phyloP scores from a whole-genome alignment of 1,140 invertebrate species.

The Prorops nasuta region DNA sequence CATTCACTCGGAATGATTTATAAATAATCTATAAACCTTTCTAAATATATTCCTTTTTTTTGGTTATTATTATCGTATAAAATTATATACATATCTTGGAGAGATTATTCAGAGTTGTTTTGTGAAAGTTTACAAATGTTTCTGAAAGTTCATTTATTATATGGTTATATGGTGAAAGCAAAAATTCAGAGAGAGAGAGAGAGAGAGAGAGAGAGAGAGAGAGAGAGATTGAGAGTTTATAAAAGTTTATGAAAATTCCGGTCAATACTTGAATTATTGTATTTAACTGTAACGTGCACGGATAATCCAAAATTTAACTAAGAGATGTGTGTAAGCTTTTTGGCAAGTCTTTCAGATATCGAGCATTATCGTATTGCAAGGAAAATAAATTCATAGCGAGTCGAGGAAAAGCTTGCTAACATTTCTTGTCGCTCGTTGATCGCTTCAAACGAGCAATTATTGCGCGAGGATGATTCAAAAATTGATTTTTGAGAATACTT shows the following conservation, averaged over 20 bases:
- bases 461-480: no score
- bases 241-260: neutral
- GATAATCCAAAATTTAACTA: no score
- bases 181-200: neutral
- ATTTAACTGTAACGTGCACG: no score
- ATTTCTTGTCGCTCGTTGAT: no score
- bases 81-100: neutral
- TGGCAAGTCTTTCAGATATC: no score
- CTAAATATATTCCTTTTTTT: neutral
- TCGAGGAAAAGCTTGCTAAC: no score
- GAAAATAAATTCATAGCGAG: no score
- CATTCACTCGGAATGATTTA: neutral
- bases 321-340: no score
- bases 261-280: no score
- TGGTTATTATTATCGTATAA: neutral
- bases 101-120: neutral
- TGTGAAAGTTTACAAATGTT: neutral
- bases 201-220: constrained; percentile 5
- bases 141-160: neutral
- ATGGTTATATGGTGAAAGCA: neutral
- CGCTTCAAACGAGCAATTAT: no score
- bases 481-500: no score
- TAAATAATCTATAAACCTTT: neutral
- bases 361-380: no score
- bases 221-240: constrained; percentile 1